A percentile compares a stretch with the other conserved stretches of the same genome.
Conservation (phyloP, 2,797 vertebrate genomes). For the Acanthornis magna region DNA sequence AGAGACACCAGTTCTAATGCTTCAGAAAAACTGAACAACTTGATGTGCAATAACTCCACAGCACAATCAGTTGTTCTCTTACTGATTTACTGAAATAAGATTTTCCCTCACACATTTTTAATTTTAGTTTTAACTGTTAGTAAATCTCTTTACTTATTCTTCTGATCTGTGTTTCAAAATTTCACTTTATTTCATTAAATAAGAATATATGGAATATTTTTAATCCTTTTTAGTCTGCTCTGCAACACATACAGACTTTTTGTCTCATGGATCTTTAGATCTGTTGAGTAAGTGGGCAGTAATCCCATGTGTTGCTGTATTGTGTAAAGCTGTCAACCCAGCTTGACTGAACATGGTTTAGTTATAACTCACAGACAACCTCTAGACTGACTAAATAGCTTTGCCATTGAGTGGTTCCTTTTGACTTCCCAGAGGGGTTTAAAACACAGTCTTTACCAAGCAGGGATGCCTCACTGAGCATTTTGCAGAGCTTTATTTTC, state of each 20-base stretch:
- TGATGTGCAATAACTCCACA: neutral
- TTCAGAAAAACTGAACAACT: neutral
- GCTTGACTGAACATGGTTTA: constrained; percentile 10
- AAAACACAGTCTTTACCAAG: constrained; percentile 7
- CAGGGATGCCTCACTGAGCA: neutral
- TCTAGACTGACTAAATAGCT: constrained; percentile 8
- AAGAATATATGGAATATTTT: neutral
- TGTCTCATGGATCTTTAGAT: neutral
- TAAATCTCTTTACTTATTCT: neutral
- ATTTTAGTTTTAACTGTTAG: neutral
- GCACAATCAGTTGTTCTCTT: neutral
- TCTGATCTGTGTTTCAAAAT: neutral
- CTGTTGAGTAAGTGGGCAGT: neutral
- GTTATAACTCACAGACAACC: neutral
- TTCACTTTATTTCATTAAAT: neutral
- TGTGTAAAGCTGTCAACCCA: neutral
- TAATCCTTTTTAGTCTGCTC: neutral
- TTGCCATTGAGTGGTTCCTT: constrained; percentile 2
- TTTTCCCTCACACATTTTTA: neutral
- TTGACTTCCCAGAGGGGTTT: neutral
- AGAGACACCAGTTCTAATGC: neutral
- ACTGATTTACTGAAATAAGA: neutral
- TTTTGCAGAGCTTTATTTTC: constrained; percentile 47
- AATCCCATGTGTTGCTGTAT: neutral
- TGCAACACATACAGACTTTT: neutral